These are phyloP conservation scores for Tetrax tetrax DNA, from an alignment of 2,113 vertebrate species.

Conservation along the genomic window DNA sequence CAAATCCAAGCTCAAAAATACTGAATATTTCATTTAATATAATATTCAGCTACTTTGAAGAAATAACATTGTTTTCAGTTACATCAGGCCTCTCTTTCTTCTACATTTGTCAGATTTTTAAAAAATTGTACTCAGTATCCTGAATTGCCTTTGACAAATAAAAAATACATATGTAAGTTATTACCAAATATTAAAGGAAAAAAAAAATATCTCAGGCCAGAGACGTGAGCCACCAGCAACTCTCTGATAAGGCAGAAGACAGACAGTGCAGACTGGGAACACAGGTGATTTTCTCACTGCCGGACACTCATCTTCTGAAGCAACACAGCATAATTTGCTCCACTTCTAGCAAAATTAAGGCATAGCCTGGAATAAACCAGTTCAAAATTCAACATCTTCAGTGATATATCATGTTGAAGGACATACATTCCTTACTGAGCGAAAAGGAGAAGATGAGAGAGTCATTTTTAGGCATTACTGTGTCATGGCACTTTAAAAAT, in stretches of 20 bases:
- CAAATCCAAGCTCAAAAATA: neutral
- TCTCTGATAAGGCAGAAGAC: neutral
- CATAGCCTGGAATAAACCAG: neutral
- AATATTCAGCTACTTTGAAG: neutral
- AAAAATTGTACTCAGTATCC: neutral
- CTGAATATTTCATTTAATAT: neutral
- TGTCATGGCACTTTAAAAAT: neutral
- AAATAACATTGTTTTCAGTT: constrained; percentile 18
- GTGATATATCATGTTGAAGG: neutral
- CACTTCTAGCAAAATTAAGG: neutral
- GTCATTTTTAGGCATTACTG: neutral
- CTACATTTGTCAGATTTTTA: neutral
- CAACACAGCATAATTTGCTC: neutral
- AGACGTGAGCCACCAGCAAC: neutral
- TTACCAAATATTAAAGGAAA: neutral
- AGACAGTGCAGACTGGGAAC: neutral
- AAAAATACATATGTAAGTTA: neutral
- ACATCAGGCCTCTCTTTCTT: neutral
- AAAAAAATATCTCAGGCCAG: neutral
- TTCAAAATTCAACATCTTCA: neutral
- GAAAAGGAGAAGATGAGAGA: neutral
- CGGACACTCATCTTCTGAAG: neutral
- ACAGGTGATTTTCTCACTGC: neutral
- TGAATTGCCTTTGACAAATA: neutral
- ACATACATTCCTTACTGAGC: neutral